Conservation (phyloP, 1,140 invertebrate species). For the Sminthurinus signatus region DNA sequence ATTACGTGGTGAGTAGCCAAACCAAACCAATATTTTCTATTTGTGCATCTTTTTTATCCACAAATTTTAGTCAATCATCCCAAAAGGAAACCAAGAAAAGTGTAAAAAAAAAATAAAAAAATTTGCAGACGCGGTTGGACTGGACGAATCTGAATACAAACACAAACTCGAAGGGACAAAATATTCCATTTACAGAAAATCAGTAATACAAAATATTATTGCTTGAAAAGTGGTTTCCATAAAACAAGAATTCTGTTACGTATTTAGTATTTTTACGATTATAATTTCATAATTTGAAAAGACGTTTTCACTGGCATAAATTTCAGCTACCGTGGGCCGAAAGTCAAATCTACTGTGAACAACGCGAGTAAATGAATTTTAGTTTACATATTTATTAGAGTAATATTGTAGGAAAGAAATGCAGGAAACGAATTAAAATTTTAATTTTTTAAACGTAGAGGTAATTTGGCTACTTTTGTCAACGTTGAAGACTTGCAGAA, state of each 20-base stretch:
- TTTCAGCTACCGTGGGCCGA: neutral
- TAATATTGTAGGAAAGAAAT: no score
- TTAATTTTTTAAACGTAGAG: neutral
- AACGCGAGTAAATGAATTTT: no score
- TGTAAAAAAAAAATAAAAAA: no score
- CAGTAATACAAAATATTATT: no score
- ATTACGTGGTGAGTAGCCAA: neutral
- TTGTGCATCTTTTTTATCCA: neutral
- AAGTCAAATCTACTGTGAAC: neutral
- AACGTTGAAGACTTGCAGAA: neutral
- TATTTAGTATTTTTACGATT: neutral
- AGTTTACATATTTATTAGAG: no score
- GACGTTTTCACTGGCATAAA: neutral
- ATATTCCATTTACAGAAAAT: neutral
- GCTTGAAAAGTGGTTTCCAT: no score
- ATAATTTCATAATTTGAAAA: neutral
- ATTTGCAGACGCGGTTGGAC: no score
- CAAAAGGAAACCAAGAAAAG: no score
- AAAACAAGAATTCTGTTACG: neutral
- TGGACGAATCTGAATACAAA: no score
- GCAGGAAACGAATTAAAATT: no score
- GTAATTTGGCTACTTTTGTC: neutral
- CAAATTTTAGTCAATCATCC: no score
- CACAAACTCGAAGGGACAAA: no score
- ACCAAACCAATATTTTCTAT: neutral